Evolutionary conservation across 1,140 invertebrate genomes (phyloP), one percentile per base, ranked within the genome.

Genomic region (Drosophila persimilis): DNA sequence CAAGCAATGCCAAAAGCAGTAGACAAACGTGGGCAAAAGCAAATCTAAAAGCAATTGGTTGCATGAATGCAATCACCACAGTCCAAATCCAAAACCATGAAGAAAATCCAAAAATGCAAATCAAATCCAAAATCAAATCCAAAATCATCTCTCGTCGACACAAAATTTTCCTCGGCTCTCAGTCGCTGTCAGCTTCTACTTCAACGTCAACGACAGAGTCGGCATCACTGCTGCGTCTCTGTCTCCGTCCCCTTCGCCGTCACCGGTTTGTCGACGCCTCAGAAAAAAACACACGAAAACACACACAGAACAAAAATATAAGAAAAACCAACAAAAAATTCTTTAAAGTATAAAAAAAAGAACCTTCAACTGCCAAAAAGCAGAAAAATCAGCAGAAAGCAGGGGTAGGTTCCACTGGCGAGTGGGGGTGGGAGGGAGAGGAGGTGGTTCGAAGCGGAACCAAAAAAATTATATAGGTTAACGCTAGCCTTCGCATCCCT

Each of bases 381-480:
- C 63, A 61, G 57, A 52, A 59, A 47, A 26, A 17, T 13, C 55
- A 61, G 63, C 48, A 39, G 11, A 4, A 13, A 11, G 11, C 11
- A 3, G 11, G 35, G 35, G 9, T 39, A 15, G 57, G 11, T 60
- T 60, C 11, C 29, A 65, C 47, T 46, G 29, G 54, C 56, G 50
- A 54, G 39, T 65, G 39, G 22, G 22, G n/a, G 45, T 69, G 52
- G 53, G 60, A 55, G 47, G 46, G 22, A 39, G 54, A 7, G 13
- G 20, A 43, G 20, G 22, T 60, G 39, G 54, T 74, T 65, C 31
- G 71, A 65, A 66, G 11, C 60, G 60, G 52, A 75, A 70, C 64
- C 64, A 55, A 84, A 85, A 75, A 86, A 86, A 75, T 74, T 86
- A 85, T 85, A 86, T 85, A 85, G 81, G 81, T 85, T 85, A 85